Percentiles rank a stretch among this genome's conserved stretches.
Conservation (phyloP, 2,797 vertebrate genomes). For the Pygocentrus nattereri region DNA sequence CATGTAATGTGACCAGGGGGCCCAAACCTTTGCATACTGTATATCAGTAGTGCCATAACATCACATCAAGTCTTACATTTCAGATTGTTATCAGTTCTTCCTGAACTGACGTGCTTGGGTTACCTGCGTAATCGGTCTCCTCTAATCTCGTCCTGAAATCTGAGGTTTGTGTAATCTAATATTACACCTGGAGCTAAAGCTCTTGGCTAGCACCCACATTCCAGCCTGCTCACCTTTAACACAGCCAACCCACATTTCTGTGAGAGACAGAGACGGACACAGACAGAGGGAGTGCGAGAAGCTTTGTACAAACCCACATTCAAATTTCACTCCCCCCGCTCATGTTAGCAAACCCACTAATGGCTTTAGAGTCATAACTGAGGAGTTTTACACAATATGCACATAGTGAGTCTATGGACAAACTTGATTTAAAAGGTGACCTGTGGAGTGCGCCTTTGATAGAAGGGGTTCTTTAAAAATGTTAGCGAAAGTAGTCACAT, state of each 20-base stretch:
- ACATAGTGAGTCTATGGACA: neutral
- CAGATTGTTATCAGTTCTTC: neutral
- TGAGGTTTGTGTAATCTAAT: slow-evolving; percentile 16
- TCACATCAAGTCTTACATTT: slow-evolving; percentile 17
- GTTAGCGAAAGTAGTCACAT: neutral
- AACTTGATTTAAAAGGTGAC: neutral
- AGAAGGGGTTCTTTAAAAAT: slow-evolving; percentile 1
- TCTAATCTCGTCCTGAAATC: slow-evolving; percentile 13
- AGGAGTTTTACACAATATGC: slow-evolving; percentile 6
- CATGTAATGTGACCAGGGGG: too few species aligned
- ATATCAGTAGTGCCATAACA: slow-evolving; percentile 28
- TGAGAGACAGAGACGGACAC: neutral
- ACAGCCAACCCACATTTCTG: slow-evolving; percentile 18
- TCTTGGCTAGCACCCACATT: slow-evolving; percentile 37
- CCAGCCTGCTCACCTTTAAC: slow-evolving; percentile 31
- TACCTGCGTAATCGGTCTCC: slow-evolving; percentile 4
- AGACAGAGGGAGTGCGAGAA: slow-evolving; percentile 35
- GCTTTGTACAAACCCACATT: slow-evolving; percentile 33
- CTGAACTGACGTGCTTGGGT: slow-evolving; percentile 12
- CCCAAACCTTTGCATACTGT: too few species aligned
- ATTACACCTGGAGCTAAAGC: slow-evolving; percentile 29
- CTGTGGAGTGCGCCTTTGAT: slow-evolving; percentile 29
- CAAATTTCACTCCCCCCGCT: neutral
- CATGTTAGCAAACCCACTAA: neutral
- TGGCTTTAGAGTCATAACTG: slow-evolving; percentile 19